A percentile compares a stretch with the other conserved stretches of the same genome.
phyloP scores from a whole-genome alignment of 2,797 vertebrate species.

The Salmo trutta region DNA sequence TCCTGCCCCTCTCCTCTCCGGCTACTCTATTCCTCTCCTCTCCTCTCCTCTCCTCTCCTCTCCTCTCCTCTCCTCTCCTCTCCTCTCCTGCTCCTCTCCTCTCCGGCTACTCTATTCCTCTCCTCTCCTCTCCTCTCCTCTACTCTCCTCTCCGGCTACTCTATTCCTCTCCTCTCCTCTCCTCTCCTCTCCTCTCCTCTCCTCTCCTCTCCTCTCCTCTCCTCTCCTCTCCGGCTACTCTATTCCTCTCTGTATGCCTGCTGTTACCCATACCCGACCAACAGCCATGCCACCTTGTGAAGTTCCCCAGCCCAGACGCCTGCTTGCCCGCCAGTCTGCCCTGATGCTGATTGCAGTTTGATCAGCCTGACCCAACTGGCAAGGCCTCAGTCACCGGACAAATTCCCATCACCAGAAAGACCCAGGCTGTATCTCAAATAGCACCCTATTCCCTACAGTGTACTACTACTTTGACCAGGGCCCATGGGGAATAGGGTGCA shows the following conservation, averaged over 20 bases:
- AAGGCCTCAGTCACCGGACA: neutral
- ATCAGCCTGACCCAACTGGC: constrained; percentile 5
- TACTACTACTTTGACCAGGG: neutral
- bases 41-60: neutral
- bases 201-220: no score
- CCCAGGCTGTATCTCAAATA: neutral
- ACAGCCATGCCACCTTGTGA: neutral
- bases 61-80: neutral
- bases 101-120: neutral
- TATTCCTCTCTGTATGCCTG: neutral
- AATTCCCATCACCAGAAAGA: no score
- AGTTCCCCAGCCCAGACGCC: neutral
- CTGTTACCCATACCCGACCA: neutral
- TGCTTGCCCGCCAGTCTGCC: neutral
- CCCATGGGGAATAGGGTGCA: neutral
- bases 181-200: no score
- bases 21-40: constrained; percentile 21
- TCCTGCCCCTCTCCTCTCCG: neutral
- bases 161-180: constrained; percentile 34
- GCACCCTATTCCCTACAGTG: neutral
- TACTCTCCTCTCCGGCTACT: no score
- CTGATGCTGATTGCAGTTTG: neutral
- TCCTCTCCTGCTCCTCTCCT: neutral
- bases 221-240: no score
- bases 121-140: constrained; percentile 22